Evolutionary conservation across 2,888 invertebrate species (phyloP).

Genomic region (Apamea anceps): DNA sequence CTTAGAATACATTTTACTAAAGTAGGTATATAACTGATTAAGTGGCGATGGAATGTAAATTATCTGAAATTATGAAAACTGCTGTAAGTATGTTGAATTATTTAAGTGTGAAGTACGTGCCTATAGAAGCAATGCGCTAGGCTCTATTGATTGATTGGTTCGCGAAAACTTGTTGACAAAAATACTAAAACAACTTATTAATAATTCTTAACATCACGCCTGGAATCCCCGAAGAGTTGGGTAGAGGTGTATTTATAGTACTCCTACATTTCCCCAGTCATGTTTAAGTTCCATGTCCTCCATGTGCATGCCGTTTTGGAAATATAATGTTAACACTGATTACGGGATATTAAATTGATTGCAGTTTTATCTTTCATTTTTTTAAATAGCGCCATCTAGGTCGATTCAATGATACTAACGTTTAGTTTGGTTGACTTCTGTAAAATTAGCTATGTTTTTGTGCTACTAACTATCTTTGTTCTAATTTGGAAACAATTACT

Average conservation of each 20-base stretch:
- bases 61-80: no score
- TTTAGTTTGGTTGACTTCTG: background rate
- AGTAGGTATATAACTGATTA: no score
- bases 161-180: background rate
- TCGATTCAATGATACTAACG: background rate
- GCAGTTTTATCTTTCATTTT: background rate
- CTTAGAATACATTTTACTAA: no score
- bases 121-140: background rate
- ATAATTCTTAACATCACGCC: no score
- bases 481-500: background rate
- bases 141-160: background rate
- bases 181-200: background rate
- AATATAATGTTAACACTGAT: background rate
- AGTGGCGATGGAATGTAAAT: no score
- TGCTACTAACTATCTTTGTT: background rate
- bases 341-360: background rate
- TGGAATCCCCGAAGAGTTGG: no score
- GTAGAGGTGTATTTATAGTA: no score
- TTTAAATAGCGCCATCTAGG: background rate
- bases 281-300: no score
- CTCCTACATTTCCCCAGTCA: no score
- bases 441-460: background rate
- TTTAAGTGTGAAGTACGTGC: background rate
- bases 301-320: no score
- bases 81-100: background rate